Evolutionary conservation across 2,113 vertebrate genomes (phyloP).

Genomic region (Dendrocopos noguchii): DNA sequence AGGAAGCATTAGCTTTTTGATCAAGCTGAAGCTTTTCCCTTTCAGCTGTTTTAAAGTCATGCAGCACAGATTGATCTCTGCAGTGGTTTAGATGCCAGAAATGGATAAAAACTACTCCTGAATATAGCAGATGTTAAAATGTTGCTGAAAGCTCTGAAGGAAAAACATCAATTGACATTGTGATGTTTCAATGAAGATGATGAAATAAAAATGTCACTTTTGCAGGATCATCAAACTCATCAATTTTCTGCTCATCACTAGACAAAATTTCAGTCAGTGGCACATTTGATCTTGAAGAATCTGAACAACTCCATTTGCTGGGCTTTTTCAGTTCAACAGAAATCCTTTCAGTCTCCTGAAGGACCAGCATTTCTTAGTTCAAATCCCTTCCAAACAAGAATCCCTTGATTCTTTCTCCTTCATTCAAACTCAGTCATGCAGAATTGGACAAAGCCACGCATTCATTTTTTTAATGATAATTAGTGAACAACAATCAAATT

Average conservation of each 20-base stretch:
- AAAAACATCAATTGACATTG: slow-evolving; percentile 11
- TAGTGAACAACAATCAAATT: not conserved
- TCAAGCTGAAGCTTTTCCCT: not conserved
- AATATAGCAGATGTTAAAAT: slow-evolving; percentile 22
- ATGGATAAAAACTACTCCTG: not conserved
- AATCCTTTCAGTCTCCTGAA: not conserved
- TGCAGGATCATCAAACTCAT: not conserved
- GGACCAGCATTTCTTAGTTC: not conserved
- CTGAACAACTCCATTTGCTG: not conserved
- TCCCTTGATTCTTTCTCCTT: not conserved
- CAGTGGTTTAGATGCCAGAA: not conserved
- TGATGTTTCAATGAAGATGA: not conserved
- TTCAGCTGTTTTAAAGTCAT: not conserved
- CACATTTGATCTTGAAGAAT: not conserved
- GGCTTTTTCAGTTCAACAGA: not conserved
- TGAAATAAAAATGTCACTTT: slow-evolving; percentile 7
- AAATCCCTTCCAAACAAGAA: not conserved
- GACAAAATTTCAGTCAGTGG: not conserved
- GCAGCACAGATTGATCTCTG: not conserved
- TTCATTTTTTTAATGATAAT: not conserved
- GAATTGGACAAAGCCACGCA: not conserved
- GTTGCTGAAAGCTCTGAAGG: not conserved
- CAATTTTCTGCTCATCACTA: not conserved
- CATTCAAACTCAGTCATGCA: not conserved
- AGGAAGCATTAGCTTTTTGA: not conserved